These are phyloP conservation scores for Tiphia femorata DNA, from an alignment of 2,888 invertebrate species.

Conservation along the genomic window DNA sequence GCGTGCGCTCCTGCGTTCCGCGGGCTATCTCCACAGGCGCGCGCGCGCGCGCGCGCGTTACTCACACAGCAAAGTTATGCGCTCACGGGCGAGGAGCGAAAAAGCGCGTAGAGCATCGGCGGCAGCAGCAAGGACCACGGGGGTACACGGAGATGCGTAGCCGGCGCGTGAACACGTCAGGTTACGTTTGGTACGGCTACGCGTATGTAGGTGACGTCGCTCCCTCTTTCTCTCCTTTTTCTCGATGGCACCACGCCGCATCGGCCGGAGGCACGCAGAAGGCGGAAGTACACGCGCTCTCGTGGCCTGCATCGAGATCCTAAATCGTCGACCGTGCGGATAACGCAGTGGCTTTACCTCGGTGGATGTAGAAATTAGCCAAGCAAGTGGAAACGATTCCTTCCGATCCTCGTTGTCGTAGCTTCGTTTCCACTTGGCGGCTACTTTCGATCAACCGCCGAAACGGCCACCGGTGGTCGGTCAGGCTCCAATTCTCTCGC, in stretches of 20 bases:
- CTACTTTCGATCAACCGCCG: neutral
- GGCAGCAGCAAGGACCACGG: too few relatives aligned
- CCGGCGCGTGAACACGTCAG: constrained; percentile 28
- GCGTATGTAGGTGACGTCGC: constrained; percentile 54
- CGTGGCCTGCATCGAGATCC: constrained; percentile 56
- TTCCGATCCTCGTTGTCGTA: neutral
- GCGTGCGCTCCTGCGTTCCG: constrained; percentile 29
- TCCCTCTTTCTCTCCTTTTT: constrained; percentile 25
- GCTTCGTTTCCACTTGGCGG: neutral
- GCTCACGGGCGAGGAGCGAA: too few relatives aligned
- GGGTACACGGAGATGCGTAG: too few relatives aligned
- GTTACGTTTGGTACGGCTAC: constrained; percentile 24
- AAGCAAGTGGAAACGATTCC: neutral
- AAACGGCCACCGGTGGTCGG: constrained; percentile 25
- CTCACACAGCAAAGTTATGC: constrained; percentile 35
- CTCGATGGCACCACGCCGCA: too few relatives aligned
- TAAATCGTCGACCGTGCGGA: constrained; percentile 28
- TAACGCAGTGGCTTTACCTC: too few relatives aligned
- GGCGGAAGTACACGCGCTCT: constrained; percentile 48
- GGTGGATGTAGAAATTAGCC: too few relatives aligned
- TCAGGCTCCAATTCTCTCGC: constrained; percentile 54
- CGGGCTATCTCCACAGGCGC: constrained; percentile 4
- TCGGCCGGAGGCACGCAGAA: too few relatives aligned
- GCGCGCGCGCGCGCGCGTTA: constrained; percentile 12
- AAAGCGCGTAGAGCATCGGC: too few relatives aligned